Conservation (phyloP, 2,888 invertebrate species). For the Diarsia mendica region DNA sequence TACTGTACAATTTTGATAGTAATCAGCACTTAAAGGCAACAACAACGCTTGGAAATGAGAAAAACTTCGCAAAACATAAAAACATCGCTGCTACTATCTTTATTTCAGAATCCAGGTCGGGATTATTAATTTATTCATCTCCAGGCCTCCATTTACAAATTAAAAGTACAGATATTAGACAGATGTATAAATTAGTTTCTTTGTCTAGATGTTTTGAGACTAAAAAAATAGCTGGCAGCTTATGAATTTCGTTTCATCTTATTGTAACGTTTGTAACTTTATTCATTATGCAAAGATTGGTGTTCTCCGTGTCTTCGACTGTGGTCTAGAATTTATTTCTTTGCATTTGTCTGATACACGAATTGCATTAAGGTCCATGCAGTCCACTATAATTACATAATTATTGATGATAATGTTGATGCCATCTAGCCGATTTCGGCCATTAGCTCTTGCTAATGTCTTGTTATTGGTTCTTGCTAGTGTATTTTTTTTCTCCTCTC, state of each 20-base stretch:
- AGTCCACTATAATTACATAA: background rate
- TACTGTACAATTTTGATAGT: background rate
- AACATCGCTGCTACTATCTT: background rate
- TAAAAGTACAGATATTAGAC: constrained; percentile 44
- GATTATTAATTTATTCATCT: constrained; percentile 36
- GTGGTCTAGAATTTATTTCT: background rate
- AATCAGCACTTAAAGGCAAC: background rate
- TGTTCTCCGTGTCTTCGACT: background rate
- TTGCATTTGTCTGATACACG: background rate
- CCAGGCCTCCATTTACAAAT: constrained; percentile 45
- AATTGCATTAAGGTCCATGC: background rate
- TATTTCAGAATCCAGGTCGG: constrained; percentile 16
- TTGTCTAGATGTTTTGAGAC: constrained; percentile 33
- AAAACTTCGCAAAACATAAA: constrained; percentile 3
- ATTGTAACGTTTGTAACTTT: constrained; percentile 30
- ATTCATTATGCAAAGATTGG: constrained; percentile 13
- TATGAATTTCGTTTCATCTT: constrained; percentile 41
- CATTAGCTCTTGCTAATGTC: background rate
- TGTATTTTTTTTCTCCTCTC: background rate
- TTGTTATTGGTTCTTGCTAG: background rate
- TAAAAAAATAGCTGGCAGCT: constrained; percentile 36
- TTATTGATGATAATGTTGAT: background rate
- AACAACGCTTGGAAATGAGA: constrained; percentile 2
- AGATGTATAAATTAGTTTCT: constrained; percentile 54
- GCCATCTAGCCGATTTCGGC: background rate